phyloP scores from a whole-genome alignment of 2,797 vertebrate genomes.

The Liparis tanakae region DNA sequence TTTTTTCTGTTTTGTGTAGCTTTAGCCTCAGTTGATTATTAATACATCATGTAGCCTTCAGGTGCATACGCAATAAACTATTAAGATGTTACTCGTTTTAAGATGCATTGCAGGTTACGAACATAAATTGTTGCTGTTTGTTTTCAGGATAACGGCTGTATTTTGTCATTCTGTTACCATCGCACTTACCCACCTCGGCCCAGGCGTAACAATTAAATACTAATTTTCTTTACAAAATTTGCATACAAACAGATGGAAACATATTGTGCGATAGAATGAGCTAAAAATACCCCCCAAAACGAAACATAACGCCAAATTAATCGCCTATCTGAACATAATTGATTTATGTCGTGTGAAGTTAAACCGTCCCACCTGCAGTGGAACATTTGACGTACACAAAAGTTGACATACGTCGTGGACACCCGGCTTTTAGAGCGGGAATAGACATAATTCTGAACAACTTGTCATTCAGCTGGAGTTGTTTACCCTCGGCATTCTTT shows the following conservation, averaged over 20 bases:
- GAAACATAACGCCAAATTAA: background rate
- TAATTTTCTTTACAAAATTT: background rate
- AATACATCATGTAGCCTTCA: no score
- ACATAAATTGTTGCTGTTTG: background rate
- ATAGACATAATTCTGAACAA: conserved; percentile 43
- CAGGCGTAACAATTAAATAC: background rate
- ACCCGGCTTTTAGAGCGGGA: conserved; percentile 25
- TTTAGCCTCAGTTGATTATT: no score
- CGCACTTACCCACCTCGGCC: background rate
- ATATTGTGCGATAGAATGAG: no score
- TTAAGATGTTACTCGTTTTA: no score
- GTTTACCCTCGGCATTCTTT: conserved; percentile 75
- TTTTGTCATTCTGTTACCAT: background rate
- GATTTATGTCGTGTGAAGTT: conserved; percentile 5
- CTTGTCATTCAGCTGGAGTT: conserved; percentile 79
- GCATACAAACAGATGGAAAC: background rate
- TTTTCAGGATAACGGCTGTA: background rate
- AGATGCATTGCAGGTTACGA: no score
- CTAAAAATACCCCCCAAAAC: background rate
- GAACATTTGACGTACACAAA: background rate
- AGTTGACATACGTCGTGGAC: conserved; percentile 23
- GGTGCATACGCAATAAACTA: no score
- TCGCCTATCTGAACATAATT: background rate
- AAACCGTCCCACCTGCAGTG: conserved; percentile 1
- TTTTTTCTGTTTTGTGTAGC: no score